A percentile compares a stretch with the other conserved stretches of the same genome.
These are phyloP conservation scores for Galaxias olidus DNA, from an alignment of 2,797 vertebrate species.

Conservation along the genomic window DNA sequence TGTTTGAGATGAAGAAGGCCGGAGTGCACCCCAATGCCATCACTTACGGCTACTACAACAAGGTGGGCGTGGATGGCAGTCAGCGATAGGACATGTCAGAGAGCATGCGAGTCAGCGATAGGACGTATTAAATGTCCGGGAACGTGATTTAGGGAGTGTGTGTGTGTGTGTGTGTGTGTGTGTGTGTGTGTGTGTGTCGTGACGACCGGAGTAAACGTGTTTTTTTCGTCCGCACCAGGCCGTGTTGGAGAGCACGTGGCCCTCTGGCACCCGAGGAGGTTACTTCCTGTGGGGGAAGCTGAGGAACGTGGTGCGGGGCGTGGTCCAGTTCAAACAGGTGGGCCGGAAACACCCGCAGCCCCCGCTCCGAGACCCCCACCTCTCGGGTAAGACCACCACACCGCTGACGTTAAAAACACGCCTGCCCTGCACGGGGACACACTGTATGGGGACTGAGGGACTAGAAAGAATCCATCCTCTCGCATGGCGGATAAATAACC, in stretches of 20 bases:
- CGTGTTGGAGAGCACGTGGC: slow-evolving; percentile 98
- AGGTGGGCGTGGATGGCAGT: slow-evolving; percentile 72
- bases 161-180: background rate
- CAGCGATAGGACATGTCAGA: background rate
- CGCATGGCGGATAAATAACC: background rate
- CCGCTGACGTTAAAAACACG: background rate
- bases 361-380: slow-evolving; percentile 75
- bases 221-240: slow-evolving; percentile 75
- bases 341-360: slow-evolving; percentile 79
- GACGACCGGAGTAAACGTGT: background rate
- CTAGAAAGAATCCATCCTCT: too few species aligned
- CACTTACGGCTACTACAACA: slow-evolving; percentile 99
- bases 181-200: background rate
- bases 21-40: slow-evolving; percentile 97
- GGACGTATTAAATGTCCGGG: slow-evolving; percentile 1
- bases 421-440: background rate
- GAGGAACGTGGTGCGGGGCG: slow-evolving; percentile 90
- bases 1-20: slow-evolving; percentile 98
- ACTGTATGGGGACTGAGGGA: background rate
- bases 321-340: slow-evolving; percentile 91
- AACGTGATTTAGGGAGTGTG: slow-evolving; percentile 8
- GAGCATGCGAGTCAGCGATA: too few species aligned
- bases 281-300: slow-evolving; percentile 97
- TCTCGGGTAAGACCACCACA: slow-evolving; percentile 78
- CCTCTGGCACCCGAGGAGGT: slow-evolving; percentile 93